A percentile compares a stretch with the other conserved stretches of the same genome.
These are phyloP conservation scores for Lottia scabra DNA, from an alignment of 2,888 invertebrate genomes.

Conservation along the genomic window DNA sequence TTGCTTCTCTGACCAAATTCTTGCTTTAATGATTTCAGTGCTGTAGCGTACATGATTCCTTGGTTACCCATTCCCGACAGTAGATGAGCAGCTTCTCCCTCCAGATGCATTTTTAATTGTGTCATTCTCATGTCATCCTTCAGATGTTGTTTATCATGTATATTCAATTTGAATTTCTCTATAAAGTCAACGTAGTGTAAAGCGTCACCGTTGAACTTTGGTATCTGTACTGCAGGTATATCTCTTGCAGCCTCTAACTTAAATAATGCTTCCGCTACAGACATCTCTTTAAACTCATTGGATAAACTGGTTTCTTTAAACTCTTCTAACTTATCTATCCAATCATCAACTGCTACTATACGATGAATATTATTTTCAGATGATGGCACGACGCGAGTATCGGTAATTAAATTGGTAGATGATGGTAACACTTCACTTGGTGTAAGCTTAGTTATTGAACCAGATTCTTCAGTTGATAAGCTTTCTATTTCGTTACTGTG, in stretches of 20 bases:
- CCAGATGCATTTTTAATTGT: conserved; percentile 11
- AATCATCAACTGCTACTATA: neutral
- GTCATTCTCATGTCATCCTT: conserved; percentile 17
- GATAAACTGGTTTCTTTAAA: neutral
- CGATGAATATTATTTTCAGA: neutral
- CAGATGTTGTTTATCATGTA: conserved; percentile 17
- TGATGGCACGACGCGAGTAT: neutral
- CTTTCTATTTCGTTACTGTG: neutral
- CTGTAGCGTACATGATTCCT: conserved; percentile 14
- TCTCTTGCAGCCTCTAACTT: neutral
- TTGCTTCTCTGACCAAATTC: conserved; percentile 16
- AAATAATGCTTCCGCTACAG: conserved; percentile 6
- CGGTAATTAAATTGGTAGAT: neutral
- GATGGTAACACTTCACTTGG: neutral
- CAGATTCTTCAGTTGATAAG: neutral
- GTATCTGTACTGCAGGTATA: neutral
- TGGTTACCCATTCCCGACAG: conserved; percentile 8
- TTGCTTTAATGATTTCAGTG: conserved; percentile 17
- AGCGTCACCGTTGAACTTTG: conserved; percentile 16
- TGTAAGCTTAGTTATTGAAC: neutral
- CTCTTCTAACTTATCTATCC: neutral
- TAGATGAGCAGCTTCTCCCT: conserved; percentile 4
- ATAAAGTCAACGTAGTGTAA: conserved; percentile 14
- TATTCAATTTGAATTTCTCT: conserved; percentile 14
- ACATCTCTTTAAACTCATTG: neutral